Conservation (phyloP, 2,888 invertebrate genomes). For the Conomelus anceps region DNA sequence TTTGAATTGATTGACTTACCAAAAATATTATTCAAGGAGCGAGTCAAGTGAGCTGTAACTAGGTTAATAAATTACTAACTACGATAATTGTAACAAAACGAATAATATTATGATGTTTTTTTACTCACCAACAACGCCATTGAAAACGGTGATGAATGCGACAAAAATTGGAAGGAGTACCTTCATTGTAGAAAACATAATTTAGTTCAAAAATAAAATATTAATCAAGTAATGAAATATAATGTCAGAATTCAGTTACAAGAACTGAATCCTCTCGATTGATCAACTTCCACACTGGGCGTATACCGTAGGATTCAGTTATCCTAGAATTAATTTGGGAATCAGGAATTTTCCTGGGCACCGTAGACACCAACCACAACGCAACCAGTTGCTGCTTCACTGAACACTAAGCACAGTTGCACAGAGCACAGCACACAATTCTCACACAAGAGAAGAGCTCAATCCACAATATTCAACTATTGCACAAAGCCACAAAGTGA, state of each 20-base stretch:
- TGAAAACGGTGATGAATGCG: not conserved
- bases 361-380: not conserved
- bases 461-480: not conserved
- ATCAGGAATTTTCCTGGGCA: not conserved
- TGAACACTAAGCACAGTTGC: not conserved
- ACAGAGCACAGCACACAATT: no score
- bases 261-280: not conserved
- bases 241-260: no score
- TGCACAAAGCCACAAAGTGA: not conserved
- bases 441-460: no score
- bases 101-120: no score
- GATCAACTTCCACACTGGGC: not conserved
- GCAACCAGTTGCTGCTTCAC: not conserved
- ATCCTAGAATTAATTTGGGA: not conserved
- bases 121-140: not conserved
- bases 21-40: no score
- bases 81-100: no score
- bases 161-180: not conserved
- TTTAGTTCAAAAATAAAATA: no score
- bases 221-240: not conserved
- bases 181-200: not conserved
- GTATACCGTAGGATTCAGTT: not conserved
- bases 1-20: no score
- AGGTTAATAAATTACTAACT: no score
- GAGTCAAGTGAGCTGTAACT: no score